Evolutionary conservation across 2,888 invertebrate genomes (phyloP).

Genomic region (Diabrotica balteata): DNA sequence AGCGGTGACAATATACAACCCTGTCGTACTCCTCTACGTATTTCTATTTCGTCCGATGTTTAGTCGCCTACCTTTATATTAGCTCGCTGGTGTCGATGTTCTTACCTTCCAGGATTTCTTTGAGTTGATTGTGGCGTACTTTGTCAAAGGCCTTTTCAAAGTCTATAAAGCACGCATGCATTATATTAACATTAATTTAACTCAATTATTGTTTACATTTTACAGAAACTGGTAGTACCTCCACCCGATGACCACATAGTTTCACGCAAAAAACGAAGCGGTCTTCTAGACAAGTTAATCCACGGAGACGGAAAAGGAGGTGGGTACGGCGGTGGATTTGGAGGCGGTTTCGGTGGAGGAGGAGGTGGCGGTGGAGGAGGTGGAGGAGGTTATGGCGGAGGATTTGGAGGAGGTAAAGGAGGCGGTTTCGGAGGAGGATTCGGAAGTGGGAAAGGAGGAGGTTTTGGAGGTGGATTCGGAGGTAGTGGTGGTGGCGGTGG

Average conservation of each 20-base stretch:
- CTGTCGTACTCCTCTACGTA: no score
- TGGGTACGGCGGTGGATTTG: constrained; percentile 60
- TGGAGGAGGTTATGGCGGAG: constrained; percentile 28
- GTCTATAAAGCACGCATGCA: no score
- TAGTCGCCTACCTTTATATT: no score
- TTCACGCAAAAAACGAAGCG: constrained; percentile 28
- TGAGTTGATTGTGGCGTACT: no score
- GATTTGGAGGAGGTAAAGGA: constrained; percentile 28
- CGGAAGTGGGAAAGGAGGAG: constrained; percentile 22
- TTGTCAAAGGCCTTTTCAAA: no score
- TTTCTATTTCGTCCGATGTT: no score
- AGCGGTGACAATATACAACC: no score
- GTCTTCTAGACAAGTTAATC: constrained; percentile 52
- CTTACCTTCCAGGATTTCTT: no score
- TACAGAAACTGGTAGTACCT: constrained; percentile 34
- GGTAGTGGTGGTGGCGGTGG: constrained; percentile 37
- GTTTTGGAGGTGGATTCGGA: constrained; percentile 26
- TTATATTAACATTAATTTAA: no score
- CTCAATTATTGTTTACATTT: constrained; percentile 4
- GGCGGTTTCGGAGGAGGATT: constrained; percentile 27
- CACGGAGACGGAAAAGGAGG: constrained; percentile 47
- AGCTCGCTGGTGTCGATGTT: no score
- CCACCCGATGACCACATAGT: constrained; percentile 4
- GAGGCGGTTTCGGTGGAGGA: constrained; percentile 37
- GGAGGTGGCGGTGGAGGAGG: constrained; percentile 39